phyloP scores from a whole-genome alignment of 2,888 invertebrate genomes.

The Andrena fulva region DNA sequence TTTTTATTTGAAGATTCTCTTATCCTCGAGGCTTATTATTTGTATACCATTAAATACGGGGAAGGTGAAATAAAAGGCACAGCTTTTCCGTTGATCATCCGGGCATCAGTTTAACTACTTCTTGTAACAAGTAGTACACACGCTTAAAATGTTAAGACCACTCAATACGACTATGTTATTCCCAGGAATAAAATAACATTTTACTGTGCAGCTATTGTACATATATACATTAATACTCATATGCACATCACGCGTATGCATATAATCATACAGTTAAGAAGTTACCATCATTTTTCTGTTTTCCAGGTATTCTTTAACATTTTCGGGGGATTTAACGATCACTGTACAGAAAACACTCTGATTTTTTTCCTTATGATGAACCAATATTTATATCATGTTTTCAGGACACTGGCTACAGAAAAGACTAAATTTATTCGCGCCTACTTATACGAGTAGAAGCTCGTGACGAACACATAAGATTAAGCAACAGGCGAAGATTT shows the following conservation, averaged over 20 bases:
- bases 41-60: slow-evolving; percentile 16
- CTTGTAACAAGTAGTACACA: slow-evolving; percentile 7
- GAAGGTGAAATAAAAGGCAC: slow-evolving; percentile 8
- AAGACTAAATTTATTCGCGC: slow-evolving; percentile 9
- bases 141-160: background rate
- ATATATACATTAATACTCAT: slow-evolving; percentile 5
- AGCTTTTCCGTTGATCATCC: slow-evolving; percentile 4
- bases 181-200: slow-evolving; percentile 1
- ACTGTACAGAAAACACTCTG: background rate
- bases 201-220: background rate
- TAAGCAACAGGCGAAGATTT: background rate
- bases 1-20: slow-evolving; percentile 39
- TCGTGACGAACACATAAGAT: background rate
- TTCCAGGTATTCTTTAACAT: slow-evolving; percentile 29
- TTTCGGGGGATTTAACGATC: slow-evolving; percentile 21
- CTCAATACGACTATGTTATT: background rate
- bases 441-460: slow-evolving; percentile 3
- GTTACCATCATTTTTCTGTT: slow-evolving; percentile 19
- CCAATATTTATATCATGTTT: slow-evolving; percentile 22
- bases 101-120: background rate
- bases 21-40: slow-evolving; percentile 26
- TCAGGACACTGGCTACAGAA: slow-evolving; percentile 26
- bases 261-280: slow-evolving; percentile 8
- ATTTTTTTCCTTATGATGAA: slow-evolving; percentile 19
- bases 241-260: slow-evolving; percentile 1